Percentiles rank a stretch among this genome's conserved stretches.
These are phyloP conservation scores for Carcina quercana DNA, from an alignment of 2,888 invertebrate genomes.

Conservation along the genomic window DNA sequence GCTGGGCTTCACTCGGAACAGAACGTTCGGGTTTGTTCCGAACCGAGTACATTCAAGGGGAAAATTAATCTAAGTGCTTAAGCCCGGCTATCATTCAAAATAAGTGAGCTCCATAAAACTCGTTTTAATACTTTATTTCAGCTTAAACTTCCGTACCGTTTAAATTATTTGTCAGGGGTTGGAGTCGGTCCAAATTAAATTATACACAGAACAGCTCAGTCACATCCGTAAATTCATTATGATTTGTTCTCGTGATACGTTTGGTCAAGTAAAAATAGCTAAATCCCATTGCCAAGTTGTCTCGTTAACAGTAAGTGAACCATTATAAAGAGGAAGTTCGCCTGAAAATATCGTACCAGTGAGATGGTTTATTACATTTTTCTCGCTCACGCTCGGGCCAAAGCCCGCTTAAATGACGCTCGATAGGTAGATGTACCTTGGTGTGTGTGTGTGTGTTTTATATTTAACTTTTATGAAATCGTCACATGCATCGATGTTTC, in stretches of 20 bases:
- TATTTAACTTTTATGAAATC: no score
- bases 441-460: no score
- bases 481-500: no score
- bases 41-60: constrained; percentile 36
- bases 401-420: no score
- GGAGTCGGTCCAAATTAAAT: constrained; percentile 69
- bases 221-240: constrained; percentile 53
- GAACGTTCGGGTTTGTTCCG: no score
- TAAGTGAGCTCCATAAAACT: constrained; percentile 58
- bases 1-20: no score
- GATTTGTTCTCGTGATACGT: constrained; percentile 37
- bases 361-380: constrained; percentile 7
- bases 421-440: no score
- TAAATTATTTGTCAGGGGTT: constrained; percentile 66
- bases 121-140: constrained; percentile 66
- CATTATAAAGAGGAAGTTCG: constrained; percentile 26
- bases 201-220: constrained; percentile 58
- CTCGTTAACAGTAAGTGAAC: constrained; percentile 24
- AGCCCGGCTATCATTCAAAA: constrained; percentile 59
- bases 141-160: constrained; percentile 65
- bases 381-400: no score
- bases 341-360: no score
- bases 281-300: constrained; percentile 34
- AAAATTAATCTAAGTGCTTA: constrained; percentile 53
- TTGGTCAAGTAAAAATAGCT: constrained; percentile 33